Evolutionary conservation across 2,797 vertebrate species (phyloP).

Genomic region (Tangara arthus): DNA sequence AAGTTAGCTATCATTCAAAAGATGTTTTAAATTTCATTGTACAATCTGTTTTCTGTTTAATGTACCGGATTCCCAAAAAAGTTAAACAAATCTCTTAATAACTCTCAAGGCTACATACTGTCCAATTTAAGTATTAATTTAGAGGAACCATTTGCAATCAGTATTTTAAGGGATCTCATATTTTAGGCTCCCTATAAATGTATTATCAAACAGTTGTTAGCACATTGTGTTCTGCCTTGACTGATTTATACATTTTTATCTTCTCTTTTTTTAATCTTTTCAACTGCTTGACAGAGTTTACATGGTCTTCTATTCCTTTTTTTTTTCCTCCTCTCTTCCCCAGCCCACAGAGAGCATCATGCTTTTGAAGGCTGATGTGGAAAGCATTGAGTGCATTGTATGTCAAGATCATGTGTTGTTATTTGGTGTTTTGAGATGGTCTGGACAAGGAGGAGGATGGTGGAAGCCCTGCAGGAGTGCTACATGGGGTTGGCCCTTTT

Average conservation of each 20-base stretch:
- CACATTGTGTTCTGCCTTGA: neutral
- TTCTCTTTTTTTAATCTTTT: neutral
- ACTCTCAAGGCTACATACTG: neutral
- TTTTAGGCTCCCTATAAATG: neutral
- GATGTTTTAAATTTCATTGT: neutral
- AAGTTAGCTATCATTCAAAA: neutral
- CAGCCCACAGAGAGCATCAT: conserved; percentile 94
- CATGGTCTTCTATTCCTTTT: neutral
- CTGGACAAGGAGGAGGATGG: conserved; percentile 55
- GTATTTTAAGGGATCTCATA: neutral
- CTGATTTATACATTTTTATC: neutral
- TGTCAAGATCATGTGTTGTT: conserved; percentile 52
- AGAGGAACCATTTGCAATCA: neutral
- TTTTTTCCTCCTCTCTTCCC: conserved; percentile 54
- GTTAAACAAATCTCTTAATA: neutral
- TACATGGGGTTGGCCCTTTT: neutral
- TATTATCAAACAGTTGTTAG: neutral
- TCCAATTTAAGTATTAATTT: neutral
- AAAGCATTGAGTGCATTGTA: conserved; percentile 80
- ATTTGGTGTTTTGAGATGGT: conserved; percentile 61
- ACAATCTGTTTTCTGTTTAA: neutral
- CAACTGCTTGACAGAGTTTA: neutral
- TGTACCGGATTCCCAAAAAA: neutral
- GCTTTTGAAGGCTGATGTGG: conserved; percentile 92
- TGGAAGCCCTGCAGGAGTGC: conserved; percentile 58